phyloP scores from a whole-genome alignment of 2,888 invertebrate species.

The Conus canariensis region DNA sequence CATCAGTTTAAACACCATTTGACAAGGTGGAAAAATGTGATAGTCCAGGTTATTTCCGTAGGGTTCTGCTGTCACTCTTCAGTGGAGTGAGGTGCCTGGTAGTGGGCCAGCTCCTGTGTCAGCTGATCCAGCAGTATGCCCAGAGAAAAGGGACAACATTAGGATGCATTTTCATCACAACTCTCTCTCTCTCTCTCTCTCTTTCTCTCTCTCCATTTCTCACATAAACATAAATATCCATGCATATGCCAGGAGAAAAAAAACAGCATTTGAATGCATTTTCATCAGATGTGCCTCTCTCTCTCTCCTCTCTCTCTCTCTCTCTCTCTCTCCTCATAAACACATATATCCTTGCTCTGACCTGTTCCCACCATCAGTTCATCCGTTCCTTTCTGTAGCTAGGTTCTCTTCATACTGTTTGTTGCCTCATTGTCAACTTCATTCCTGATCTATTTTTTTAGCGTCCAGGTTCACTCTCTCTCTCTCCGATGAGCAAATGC shows the following conservation, averaged over 20 bases:
- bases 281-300: not conserved
- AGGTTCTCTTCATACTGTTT: no score
- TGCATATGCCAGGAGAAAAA: no score
- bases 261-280: not conserved
- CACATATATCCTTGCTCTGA: no score
- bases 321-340: not conserved
- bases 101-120: not conserved
- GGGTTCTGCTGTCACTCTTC: not conserved
- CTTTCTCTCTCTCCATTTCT: not conserved
- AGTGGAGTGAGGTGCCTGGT: not conserved
- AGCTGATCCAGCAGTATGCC: not conserved
- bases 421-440: no score
- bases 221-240: not conserved
- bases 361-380: no score
- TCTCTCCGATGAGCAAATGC: not conserved
- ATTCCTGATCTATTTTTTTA: not conserved
- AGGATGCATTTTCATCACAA: not conserved
- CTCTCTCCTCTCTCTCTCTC: not conserved
- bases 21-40: no score
- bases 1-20: no score
- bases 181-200: not conserved
- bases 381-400: no score
- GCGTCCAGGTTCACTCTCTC: not conserved
- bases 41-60: no score
- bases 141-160: not conserved